Base-by-base conservation (phyloP, 2,797 vertebrate species). In the Peromyscus attwateri region DNA sequence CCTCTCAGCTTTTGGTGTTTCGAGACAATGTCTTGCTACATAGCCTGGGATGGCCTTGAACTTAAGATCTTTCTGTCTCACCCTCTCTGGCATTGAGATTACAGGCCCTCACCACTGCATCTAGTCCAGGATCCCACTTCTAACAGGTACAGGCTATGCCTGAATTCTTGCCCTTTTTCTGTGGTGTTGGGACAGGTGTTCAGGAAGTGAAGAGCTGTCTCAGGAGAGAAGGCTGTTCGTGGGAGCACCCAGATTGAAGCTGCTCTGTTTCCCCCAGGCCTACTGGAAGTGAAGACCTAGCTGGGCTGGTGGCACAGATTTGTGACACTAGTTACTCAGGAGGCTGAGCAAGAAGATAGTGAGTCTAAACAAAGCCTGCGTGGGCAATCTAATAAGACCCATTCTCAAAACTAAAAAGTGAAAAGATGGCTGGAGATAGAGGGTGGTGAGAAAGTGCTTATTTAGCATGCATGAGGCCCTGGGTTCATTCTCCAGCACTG, bases 111-210 rank as follows among this genome's bases (percentile, higher is more conserved):
- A 21, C 19, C 13, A 57, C 37, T 23, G 21, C 2, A 25, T 13
- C 19, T 16, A 31, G n/a, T 5, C 7, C 34, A 34, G 0, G 73
- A 75, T 66, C 43, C 73, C 62, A 19, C 60, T 73, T 83, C 79
- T 81, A 82, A 68, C 5, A 83, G 77, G 77, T 19, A 87, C 1
- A 4, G 11, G 17, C 52, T 66, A 87, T 64, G 80, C 31, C 57
- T 88, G 62, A 94, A 75, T 91, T 88, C 37, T 82, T 43, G 60
- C 70, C 68, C 52, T n/a, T 82, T 89, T 82, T 37, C 10, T 60
- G 34, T 87, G 64, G 66, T 3, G 73, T 12, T 11, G 29, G 2
- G 14, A 29, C 25, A 25, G 9, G 5, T 23, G 3, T 40, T 52
- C 73, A 21, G 57, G 57, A 85, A 75, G 31, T 37, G 16, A 90